Conservation (phyloP, 2,797 vertebrate genomes). For the Phoeniculus purpureus region DNA sequence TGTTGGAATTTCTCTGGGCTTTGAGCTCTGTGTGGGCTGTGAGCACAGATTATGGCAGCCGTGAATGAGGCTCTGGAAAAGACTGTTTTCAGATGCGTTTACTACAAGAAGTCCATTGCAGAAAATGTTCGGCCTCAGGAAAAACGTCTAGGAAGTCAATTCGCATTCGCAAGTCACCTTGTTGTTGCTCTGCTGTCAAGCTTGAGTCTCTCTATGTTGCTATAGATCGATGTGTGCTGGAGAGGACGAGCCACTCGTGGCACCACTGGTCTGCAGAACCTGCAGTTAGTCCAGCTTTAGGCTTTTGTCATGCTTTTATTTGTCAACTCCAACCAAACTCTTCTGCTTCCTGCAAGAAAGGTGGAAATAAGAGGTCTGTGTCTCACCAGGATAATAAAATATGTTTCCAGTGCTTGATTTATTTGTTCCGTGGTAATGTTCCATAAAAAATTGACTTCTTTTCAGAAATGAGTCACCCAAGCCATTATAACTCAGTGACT, state of each 20-base stretch:
- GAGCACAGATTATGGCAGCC: background rate
- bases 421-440: background rate
- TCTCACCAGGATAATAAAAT: background rate
- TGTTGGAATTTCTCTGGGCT: background rate
- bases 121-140: constrained; percentile 53
- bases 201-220: constrained; percentile 40
- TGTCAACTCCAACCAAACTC: background rate
- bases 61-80: constrained; percentile 42
- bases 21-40: constrained; percentile 1
- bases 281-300: background rate
- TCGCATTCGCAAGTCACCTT: constrained; percentile 37
- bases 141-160: constrained; percentile 64
- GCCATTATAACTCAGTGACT: background rate
- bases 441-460: background rate
- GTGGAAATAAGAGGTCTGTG: background rate
- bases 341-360: background rate
- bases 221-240: constrained; percentile 21
- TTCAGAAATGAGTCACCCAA: background rate
- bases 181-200: constrained; percentile 32
- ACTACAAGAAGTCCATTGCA: constrained; percentile 48
- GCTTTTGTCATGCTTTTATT: background rate
- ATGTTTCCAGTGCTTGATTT: background rate
- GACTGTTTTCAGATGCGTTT: constrained; percentile 49
- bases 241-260: background rate
- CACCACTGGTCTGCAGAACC: background rate